Percentiles rank a stretch among this genome's conserved stretches.
These are phyloP conservation scores for Orchesellides sinensis DNA, from an alignment of 2,888 invertebrate species.

Conservation along the genomic window DNA sequence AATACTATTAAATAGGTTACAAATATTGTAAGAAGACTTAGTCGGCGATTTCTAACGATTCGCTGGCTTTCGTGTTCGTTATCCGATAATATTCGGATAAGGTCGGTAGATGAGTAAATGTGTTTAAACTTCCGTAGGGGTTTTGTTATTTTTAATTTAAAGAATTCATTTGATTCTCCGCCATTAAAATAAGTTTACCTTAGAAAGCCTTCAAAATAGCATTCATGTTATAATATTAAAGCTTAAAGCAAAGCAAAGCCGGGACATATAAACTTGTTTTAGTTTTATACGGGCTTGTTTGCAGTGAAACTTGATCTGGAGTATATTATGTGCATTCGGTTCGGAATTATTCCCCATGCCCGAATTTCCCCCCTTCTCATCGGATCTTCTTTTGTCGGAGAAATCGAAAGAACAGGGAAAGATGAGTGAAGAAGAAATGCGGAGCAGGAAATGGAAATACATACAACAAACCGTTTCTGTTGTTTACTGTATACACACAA, in stretches of 20 bases:
- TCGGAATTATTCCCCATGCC: conserved; percentile 1
- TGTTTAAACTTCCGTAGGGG: too few relatives aligned
- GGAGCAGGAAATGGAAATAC: conserved; percentile 40
- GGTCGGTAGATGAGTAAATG: too few relatives aligned
- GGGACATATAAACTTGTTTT: too few relatives aligned
- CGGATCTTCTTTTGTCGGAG: conserved; percentile 58
- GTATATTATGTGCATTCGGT: background rate
- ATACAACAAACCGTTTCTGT: background rate
- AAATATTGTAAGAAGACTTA: background rate
- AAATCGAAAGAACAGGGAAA: conserved; percentile 31
- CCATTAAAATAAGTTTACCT: too few relatives aligned
- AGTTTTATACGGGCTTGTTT: conserved; percentile 17
- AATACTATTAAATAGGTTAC: background rate
- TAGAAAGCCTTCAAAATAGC: too few relatives aligned
- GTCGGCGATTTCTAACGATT: background rate
- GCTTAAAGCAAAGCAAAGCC: too few relatives aligned
- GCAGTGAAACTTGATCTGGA: conserved; percentile 51
- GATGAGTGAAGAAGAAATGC: conserved; percentile 23
- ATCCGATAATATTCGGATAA: conserved; percentile 60
- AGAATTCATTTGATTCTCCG: background rate
- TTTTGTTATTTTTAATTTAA: too few relatives aligned
- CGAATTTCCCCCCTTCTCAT: conserved; percentile 46
- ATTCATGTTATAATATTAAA: too few relatives aligned
- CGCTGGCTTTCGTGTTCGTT: conserved; percentile 40
- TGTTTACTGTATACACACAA: conserved; percentile 2